phyloP scores from a whole-genome alignment of 1,140 invertebrate genomes.

The Calliopsis andreniformis region DNA sequence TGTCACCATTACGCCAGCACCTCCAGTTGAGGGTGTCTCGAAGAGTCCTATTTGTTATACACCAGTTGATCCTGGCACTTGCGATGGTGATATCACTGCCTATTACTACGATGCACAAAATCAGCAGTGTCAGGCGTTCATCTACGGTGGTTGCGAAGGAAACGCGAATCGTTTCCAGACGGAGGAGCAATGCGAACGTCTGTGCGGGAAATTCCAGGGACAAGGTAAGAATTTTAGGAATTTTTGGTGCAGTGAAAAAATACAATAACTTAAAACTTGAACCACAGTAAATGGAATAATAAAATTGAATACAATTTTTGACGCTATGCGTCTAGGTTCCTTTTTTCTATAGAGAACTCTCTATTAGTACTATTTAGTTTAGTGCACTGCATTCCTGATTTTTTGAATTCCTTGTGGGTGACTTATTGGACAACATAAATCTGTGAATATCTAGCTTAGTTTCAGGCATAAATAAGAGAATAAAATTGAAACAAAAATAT shows the following conservation, averaged over 20 bases:
- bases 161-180: conserved; percentile 91
- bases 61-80: conserved; percentile 87
- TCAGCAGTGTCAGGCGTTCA: conserved; percentile 86
- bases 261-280: too few species aligned
- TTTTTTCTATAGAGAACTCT: too few species aligned
- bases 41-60: conserved; percentile 83
- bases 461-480: too few species aligned
- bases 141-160: conserved; percentile 91
- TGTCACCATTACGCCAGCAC: neutral
- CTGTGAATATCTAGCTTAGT: too few species aligned
- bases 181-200: conserved; percentile 90
- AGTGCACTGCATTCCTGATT: too few species aligned
- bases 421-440: too few species aligned
- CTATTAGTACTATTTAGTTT: too few species aligned
- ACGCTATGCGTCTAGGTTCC: too few species aligned
- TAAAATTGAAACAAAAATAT: neutral
- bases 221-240: conserved; percentile 82
- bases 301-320: too few species aligned
- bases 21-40: conserved; percentile 25
- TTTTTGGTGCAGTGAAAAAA: too few species aligned
- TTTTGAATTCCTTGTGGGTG: too few species aligned
- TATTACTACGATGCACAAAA: conserved; percentile 89
- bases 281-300: too few species aligned
- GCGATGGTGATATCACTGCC: conserved; percentile 83
- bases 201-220: conserved; percentile 87